phyloP scores from a whole-genome alignment of 2,888 invertebrate species.

The Meteorus colon region DNA sequence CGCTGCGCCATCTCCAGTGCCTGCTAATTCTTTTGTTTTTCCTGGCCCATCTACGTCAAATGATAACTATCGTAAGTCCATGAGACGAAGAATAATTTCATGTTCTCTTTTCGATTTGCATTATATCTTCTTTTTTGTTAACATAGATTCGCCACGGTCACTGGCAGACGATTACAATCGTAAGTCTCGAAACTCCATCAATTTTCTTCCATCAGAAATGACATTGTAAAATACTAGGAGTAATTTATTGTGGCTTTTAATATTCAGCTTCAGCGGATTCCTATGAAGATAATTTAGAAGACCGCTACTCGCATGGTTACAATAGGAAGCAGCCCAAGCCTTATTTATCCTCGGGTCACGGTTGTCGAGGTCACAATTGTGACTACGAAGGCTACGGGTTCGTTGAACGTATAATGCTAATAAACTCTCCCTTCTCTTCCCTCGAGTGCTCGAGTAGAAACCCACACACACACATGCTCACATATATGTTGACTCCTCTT shows the following conservation, averaged over 20 bases:
- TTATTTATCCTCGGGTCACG: conserved; percentile 41
- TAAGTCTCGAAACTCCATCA: not conserved
- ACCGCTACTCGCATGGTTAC: conserved; percentile 49
- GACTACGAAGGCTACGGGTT: conserved; percentile 48
- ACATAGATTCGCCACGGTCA: not conserved
- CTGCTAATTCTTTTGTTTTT: conserved; percentile 28
- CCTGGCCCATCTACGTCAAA: conserved; percentile 36
- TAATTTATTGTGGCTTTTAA: not conserved
- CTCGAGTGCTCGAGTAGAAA: not conserved
- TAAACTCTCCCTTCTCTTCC: conserved; percentile 37
- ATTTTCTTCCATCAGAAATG: conserved; percentile 5
- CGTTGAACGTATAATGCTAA: conserved; percentile 43
- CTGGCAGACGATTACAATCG: conserved; percentile 6
- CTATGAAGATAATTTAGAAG: conserved; percentile 49
- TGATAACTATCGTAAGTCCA: conserved; percentile 26
- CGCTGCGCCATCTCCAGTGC: conserved; percentile 25
- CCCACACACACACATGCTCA: conserved; percentile 11
- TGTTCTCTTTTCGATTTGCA: not conserved
- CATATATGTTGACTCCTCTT: conserved; percentile 8
- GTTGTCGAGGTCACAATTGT: conserved; percentile 51
- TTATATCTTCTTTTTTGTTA: not conserved
- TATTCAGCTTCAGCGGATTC: conserved; percentile 24
- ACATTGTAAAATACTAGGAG: not conserved
- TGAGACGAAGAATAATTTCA: not conserved
- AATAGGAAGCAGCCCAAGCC: conserved; percentile 46